Conservation (phyloP, 2,888 invertebrate species). For the Melinaea menophilus region DNA sequence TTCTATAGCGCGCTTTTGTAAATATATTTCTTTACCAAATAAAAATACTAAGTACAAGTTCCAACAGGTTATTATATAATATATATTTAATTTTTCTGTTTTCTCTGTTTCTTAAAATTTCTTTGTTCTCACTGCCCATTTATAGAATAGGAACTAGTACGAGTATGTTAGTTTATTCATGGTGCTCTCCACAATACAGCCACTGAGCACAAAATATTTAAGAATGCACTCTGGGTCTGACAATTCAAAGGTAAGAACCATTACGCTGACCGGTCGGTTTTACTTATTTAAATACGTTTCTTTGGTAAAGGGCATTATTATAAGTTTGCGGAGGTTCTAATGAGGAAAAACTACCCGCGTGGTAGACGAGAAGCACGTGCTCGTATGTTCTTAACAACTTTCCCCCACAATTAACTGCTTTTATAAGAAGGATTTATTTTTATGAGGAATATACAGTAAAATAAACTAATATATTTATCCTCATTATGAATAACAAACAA, state of each 20-base stretch:
- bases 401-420: constrained; percentile 52
- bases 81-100: no score
- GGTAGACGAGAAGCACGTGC: constrained; percentile 48
- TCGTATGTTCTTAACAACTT: constrained; percentile 48
- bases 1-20: constrained; percentile 43
- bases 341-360: constrained; percentile 57
- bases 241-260: no score
- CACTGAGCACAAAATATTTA: no score
- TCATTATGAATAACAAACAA: not conserved
- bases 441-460: not conserved
- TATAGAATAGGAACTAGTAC: no score
- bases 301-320: constrained; percentile 39
- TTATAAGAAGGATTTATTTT: constrained; percentile 36
- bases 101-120: no score
- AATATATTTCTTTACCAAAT: not conserved
- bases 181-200: no score
- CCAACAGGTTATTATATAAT: no score
- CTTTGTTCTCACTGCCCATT: no score
- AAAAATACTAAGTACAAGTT: no score
- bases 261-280: no score
- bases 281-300: constrained; percentile 11
- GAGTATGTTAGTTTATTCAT: no score
- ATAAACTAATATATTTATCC: not conserved
- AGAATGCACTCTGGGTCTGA: no score
- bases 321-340: constrained; percentile 46